A percentile compares a stretch with the other conserved stretches of the same genome.
phyloP scores from a whole-genome alignment of 2,888 invertebrate genomes.

The Vesta saturnalis region DNA sequence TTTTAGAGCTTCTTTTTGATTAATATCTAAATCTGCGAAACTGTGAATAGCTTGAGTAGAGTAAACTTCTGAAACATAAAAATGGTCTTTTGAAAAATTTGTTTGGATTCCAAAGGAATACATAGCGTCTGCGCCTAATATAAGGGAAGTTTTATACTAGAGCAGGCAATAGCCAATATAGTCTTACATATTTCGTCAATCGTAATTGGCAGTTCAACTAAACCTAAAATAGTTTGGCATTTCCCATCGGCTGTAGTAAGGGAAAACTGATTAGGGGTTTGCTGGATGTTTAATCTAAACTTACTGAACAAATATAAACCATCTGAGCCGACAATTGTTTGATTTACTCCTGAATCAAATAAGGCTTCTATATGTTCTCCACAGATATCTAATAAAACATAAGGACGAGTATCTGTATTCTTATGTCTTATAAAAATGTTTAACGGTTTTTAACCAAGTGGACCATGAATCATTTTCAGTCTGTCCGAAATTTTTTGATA shows the following conservation, averaged over 20 bases:
- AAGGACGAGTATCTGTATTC: background rate
- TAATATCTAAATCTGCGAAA: background rate
- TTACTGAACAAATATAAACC: conserved; percentile 8
- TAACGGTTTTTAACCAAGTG: conserved; percentile 5
- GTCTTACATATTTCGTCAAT: background rate
- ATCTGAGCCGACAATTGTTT: background rate
- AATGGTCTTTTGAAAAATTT: background rate
- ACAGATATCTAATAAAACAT: background rate
- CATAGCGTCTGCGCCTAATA: conserved; percentile 12
- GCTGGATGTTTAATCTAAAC: background rate
- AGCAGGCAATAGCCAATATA: background rate
- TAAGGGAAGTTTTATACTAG: too few species aligned
- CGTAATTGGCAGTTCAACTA: conserved; percentile 5
- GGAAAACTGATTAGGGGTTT: too few species aligned
- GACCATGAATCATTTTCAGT: background rate
- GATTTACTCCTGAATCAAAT: conserved; percentile 10
- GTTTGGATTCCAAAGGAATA: background rate
- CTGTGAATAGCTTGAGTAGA: background rate
- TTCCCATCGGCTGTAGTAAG: conserved; percentile 17
- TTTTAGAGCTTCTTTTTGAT: background rate
- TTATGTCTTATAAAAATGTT: background rate
- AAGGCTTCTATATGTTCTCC: background rate
- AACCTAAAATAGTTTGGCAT: background rate
- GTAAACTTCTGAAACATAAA: background rate
- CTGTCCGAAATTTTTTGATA: background rate